These are phyloP conservation scores for Pseudomyrmex cubaensis DNA, from an alignment of 1,140 invertebrate species.

Conservation along the genomic window DNA sequence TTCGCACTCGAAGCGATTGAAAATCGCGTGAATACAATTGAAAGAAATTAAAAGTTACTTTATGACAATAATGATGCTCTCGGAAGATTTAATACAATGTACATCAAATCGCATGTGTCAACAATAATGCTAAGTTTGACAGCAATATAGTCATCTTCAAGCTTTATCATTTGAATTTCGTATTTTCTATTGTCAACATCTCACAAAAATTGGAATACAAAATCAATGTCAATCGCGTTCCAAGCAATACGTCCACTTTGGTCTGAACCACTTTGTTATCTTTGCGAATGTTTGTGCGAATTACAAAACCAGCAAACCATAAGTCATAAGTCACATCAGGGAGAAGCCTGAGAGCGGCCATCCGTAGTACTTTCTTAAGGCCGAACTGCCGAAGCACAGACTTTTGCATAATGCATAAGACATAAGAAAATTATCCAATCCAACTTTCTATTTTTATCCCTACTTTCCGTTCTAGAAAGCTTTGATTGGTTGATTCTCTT, in stretches of 20 bases:
- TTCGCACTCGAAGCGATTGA: not conserved
- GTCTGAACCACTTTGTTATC: constrained; percentile 41
- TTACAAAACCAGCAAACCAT: constrained; percentile 53
- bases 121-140: not conserved
- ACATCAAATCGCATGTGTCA: not conserved
- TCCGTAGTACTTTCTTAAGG: too few relatives aligned
- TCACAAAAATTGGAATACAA: not conserved
- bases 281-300: not conserved
- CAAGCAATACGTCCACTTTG: not conserved
- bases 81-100: not conserved
- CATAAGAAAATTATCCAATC: too few relatives aligned
- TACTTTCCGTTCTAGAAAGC: too few relatives aligned
- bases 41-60: constrained; percentile 2
- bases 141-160: not conserved
- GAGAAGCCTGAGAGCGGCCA: too few relatives aligned
- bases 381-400: too few relatives aligned
- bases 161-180: not conserved
- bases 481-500: too few relatives aligned
- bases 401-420: too few relatives aligned
- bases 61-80: not conserved
- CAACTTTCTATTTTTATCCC: too few relatives aligned
- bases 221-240: not conserved
- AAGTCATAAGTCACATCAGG: constrained; percentile 47
- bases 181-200: not conserved
- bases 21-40: not conserved